Evolutionary conservation across 2,888 invertebrate genomes (phyloP), one percentile per base, ranked within the genome.

Genomic region (Campoletis raptor): DNA sequence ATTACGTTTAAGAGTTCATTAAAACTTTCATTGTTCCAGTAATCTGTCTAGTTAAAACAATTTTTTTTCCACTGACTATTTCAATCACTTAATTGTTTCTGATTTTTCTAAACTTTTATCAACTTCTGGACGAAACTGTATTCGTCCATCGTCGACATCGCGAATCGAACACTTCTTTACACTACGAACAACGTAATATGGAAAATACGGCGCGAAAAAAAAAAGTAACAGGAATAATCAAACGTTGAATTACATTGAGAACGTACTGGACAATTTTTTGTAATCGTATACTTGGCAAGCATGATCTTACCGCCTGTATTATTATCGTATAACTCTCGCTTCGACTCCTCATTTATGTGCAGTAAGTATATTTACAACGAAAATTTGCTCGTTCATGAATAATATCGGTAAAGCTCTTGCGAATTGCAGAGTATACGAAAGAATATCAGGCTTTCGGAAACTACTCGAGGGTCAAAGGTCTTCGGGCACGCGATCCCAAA

Each of bases 321-420:
- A 81, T 81, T 78, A 81, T 67, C 72, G 85, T 61, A 66, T 48
- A 61, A 72, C 21, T 57, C 40, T 18, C 70, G 37, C 54, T 77
- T n/a, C 61, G 15, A 57, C 67, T 67, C n/a, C 80, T 61, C 61
- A 30, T 61, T 61, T 9, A 30, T 40, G 12, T 15, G 30, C 21
- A 10, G 15, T 15, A 24, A 21, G 21, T 30, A 37, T 57, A 82
- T 69, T 76, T 77, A 70, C 45, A 18, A 70, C 66, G 72, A 77
- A 70, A 86, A 86, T 83, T 80, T 72, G 30, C 83, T 77, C 67
- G 81, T 83, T 81, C 80, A 86, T 86, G 83, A 86, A 86, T 86
- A 86, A 86, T 86, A 86, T 86, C 79, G 80, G 42, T 67, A 48
- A 74, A 84, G 80, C 74, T 84, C 83, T 73, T 36, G 85, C 45